A percentile compares a stretch with the other conserved stretches of the same genome.
Conservation (phyloP, 2,113 vertebrate genomes). For the Aplodontia rufa region DNA sequence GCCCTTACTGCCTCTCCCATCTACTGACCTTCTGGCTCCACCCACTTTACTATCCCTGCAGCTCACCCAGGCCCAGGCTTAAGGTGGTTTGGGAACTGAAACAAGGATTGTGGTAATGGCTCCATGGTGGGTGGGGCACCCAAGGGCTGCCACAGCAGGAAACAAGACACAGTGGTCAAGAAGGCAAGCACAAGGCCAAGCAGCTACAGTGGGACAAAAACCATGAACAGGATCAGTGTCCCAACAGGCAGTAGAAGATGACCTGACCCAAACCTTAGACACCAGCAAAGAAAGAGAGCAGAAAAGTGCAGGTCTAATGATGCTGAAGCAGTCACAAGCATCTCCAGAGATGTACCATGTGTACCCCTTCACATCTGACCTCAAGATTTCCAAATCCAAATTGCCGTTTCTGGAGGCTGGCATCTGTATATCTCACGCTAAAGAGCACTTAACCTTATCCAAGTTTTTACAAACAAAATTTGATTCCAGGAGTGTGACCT, state of each 20-base stretch:
- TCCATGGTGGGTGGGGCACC: neutral
- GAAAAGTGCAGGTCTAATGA: neutral
- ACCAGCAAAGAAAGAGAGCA: neutral
- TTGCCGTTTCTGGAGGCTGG: neutral
- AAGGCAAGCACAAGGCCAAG: neutral
- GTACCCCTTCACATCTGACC: neutral
- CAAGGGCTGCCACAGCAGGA: neutral
- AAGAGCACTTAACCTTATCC: neutral
- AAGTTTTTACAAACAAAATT: neutral
- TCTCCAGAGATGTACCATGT: neutral
- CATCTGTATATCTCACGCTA: neutral
- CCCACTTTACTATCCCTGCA: neutral
- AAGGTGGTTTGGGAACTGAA: neutral
- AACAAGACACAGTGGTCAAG: neutral
- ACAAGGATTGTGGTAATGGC: neutral
- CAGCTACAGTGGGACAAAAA: neutral
- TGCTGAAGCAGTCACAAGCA: accelerated
- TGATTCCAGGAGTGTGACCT: neutral
- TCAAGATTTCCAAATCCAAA: neutral
- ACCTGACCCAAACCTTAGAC: neutral
- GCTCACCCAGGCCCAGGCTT: neutral
- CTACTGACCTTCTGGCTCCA: neutral
- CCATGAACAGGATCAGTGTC: neutral
- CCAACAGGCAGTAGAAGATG: neutral
- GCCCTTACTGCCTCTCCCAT: neutral